These are phyloP conservation scores for Callocephalon fimbriatum DNA, from an alignment of 2,113 vertebrate species.

Conservation along the genomic window DNA sequence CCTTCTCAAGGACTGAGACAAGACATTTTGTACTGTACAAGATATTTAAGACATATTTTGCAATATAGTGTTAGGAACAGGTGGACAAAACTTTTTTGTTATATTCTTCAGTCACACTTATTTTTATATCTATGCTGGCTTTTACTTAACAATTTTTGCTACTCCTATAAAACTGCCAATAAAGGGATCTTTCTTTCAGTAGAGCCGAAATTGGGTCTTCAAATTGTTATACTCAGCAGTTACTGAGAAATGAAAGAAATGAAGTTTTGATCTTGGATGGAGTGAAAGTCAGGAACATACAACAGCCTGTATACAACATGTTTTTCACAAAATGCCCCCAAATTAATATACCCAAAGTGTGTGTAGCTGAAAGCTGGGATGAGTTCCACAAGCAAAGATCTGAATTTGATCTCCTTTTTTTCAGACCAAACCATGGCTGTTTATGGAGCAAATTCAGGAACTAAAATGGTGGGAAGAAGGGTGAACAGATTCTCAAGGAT, in stretches of 20 bases:
- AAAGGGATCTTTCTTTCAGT: slow-evolving; percentile 43
- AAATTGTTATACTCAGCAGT: slow-evolving; percentile 48
- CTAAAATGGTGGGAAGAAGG: not conserved
- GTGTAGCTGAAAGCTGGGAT: not conserved
- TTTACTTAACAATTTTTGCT: slow-evolving; percentile 14
- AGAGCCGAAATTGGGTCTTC: slow-evolving; percentile 18
- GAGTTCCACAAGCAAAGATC: slow-evolving; percentile 14
- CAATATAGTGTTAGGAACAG: not conserved
- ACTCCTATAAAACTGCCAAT: slow-evolving; percentile 35
- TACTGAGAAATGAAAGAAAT: slow-evolving; percentile 32
- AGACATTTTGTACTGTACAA: not conserved
- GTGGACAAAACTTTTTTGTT: not conserved
- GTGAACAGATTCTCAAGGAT: not conserved
- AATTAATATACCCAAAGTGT: not conserved
- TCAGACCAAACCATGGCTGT: not conserved
- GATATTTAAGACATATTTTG: not conserved
- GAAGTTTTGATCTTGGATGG: slow-evolving; percentile 28
- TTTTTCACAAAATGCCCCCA: not conserved
- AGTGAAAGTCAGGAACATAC: not conserved
- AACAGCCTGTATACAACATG: not conserved
- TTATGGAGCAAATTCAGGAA: not conserved
- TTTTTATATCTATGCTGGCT: not conserved
- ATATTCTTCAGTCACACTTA: not conserved
- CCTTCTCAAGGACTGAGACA: not conserved
- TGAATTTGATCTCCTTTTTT: not conserved